phyloP scores from a whole-genome alignment of 2,797 vertebrate genomes.

The Tympanoctomys barrerae region DNA sequence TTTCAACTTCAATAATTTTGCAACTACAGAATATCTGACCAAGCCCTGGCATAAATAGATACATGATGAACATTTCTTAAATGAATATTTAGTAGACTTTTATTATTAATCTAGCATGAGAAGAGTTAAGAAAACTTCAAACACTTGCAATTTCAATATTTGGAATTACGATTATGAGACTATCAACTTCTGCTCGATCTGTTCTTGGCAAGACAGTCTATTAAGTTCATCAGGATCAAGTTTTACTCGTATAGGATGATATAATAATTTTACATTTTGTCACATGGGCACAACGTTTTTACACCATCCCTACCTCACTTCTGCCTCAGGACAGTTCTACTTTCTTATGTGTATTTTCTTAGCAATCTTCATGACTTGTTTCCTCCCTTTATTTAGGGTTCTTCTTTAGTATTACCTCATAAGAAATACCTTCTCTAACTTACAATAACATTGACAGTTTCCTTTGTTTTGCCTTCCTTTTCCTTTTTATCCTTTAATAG shows the following conservation, averaged over 20 bases:
- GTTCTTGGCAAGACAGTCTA: not conserved
- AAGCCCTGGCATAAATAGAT: not conserved
- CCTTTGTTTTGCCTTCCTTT: not conserved
- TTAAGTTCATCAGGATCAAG: conserved; percentile 11
- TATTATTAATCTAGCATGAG: conserved; percentile 32
- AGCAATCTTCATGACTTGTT: not conserved
- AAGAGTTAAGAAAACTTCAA: not conserved
- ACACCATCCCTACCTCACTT: not conserved
- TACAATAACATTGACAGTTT: not conserved
- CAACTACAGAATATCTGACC: not conserved
- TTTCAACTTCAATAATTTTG: conserved; percentile 23
- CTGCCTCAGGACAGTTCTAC: not conserved
- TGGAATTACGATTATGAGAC: conserved; percentile 41
- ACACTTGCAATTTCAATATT: conserved; percentile 40
- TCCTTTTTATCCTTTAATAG: not conserved
- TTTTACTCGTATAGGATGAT: not conserved
- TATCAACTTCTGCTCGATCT: not conserved
- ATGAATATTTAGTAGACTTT: conserved; percentile 18
- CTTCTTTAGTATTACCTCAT: not conserved
- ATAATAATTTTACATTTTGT: not conserved
- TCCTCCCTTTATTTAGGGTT: not conserved
- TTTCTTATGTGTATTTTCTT: not conserved
- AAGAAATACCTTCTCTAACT: not conserved
- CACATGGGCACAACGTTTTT: not conserved
- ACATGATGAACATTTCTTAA: not conserved